Evolutionary conservation across 1,140 invertebrate genomes (phyloP), one percentile per base, ranked within the genome.

Genomic region (Melipona quadrifasciata): DNA sequence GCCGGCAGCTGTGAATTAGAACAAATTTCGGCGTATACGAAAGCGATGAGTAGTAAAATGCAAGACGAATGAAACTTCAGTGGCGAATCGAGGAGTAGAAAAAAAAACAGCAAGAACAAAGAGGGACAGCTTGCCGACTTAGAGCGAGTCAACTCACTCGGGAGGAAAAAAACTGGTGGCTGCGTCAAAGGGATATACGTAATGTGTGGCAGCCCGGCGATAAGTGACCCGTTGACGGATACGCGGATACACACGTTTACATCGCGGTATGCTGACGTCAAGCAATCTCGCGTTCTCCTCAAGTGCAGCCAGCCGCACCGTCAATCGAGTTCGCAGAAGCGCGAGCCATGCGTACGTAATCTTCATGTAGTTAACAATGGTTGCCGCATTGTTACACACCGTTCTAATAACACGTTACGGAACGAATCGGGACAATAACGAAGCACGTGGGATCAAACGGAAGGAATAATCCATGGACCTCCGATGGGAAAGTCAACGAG

Each of bases 211-310:
- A 19, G 31, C 34, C 64, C 53, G 78, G 72, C 39, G 79, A 68
- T 70, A 74, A 84, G 57, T 53, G 57, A 67, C 14, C 61, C 73
- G 67, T 68, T 73, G 80, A 78, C 77, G 58, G 51, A n/a, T 34
- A 31, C 34, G 53, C 82, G 27, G n/a, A 68, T n/a, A 39, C 61
- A 61, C 70, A 57, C 70, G 72, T 27, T 90, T 82, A 87, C 87
- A 90, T 90, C 79, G 84, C 78, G 87, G 85, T 90, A 90, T 79
- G 90, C 85, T 87, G 89, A 90, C 90, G 84, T 90, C 87, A 77
- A 86, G 76, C 47, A 73, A 88, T 89, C 86, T 86, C 77, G 64
- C 55, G 72, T 74, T 82, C 85, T 72, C 74, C 77, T 86, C 51
- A 73, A 57, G 64, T 55, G 70, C 67, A 39, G 39, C 34, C 39